A percentile compares a stretch with the other conserved stretches of the same genome.
These are phyloP conservation scores for Myrmecobius fasciatus DNA, from an alignment of 2,113 vertebrate species.

Conservation along the genomic window DNA sequence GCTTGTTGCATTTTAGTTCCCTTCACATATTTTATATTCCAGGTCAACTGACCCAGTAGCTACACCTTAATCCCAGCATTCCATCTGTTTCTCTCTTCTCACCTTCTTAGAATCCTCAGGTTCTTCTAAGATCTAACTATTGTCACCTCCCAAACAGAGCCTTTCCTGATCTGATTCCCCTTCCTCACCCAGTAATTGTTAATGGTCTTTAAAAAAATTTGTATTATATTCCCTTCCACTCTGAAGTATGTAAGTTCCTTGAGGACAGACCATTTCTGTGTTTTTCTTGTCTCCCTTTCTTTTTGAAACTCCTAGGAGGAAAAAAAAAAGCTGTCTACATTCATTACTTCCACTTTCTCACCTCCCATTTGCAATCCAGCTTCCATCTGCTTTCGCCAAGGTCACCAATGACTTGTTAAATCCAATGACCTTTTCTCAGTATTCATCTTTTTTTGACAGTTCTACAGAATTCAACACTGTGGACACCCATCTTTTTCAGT, in stretches of 20 bases:
- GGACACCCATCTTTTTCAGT: neutral
- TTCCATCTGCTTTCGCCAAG: neutral
- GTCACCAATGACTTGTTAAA: neutral
- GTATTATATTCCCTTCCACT: neutral
- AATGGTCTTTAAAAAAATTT: neutral
- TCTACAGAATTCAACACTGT: neutral
- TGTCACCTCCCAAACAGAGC: neutral
- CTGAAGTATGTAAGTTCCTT: neutral
- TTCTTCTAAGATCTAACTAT: neutral
- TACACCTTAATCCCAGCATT: neutral
- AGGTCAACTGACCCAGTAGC: neutral
- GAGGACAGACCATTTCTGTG: neutral
- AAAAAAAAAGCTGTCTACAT: neutral
- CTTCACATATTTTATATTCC: neutral
- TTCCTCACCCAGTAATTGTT: neutral
- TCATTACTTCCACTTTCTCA: neutral
- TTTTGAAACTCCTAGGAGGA: neutral
- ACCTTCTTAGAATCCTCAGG: neutral
- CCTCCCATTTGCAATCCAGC: neutral
- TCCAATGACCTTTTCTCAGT: neutral
- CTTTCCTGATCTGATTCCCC: neutral
- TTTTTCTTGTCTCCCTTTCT: neutral
- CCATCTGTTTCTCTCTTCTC: neutral
- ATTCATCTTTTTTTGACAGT: neutral
- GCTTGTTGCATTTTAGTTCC: neutral